phyloP scores from a whole-genome alignment of 2,888 invertebrate species.

The Mesochorus sp. region DNA sequence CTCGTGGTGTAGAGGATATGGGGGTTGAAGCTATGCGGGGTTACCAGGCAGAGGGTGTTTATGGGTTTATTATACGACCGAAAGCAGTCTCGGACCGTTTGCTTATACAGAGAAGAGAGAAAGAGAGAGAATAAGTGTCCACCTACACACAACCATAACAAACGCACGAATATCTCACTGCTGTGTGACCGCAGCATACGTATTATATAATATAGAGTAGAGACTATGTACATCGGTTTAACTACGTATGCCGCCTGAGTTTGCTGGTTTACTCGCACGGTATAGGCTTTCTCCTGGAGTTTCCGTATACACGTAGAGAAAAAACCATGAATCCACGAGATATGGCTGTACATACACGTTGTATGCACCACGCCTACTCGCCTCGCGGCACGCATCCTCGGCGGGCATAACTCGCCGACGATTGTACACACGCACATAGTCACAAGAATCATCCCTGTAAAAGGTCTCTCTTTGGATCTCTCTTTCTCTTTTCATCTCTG shows the following conservation, averaged over 20 bases:
- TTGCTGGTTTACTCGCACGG: slow-evolving; percentile 10
- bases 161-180: slow-evolving; percentile 47
- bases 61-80: slow-evolving; percentile 81
- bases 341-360: slow-evolving; percentile 35
- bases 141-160: slow-evolving; percentile 42
- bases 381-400: slow-evolving; percentile 15
- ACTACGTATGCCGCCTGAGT: slow-evolving; percentile 26
- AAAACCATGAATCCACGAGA: slow-evolving; percentile 43
- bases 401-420: slow-evolving; percentile 54
- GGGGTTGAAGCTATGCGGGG: slow-evolving; percentile 61
- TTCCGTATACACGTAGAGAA: neutral
- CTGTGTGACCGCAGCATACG: slow-evolving; percentile 27
- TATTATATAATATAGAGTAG: slow-evolving; percentile 29
- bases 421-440: slow-evolving; percentile 50
- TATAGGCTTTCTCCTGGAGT: slow-evolving; percentile 1
- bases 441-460: slow-evolving; percentile 34
- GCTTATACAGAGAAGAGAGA: slow-evolving; percentile 61
- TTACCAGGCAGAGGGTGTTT: slow-evolving; percentile 77
- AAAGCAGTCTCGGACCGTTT: slow-evolving; percentile 69
- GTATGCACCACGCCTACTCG: slow-evolving; percentile 51
- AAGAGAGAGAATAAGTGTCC: slow-evolving; percentile 35
- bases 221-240: slow-evolving; percentile 19
- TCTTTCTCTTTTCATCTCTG: slow-evolving; percentile 5
- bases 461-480: slow-evolving; percentile 21
- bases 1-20: slow-evolving; percentile 16